Base-by-base conservation (phyloP, 2,888 invertebrate genomes). In the Stenoptilia bipunctidactyla region DNA sequence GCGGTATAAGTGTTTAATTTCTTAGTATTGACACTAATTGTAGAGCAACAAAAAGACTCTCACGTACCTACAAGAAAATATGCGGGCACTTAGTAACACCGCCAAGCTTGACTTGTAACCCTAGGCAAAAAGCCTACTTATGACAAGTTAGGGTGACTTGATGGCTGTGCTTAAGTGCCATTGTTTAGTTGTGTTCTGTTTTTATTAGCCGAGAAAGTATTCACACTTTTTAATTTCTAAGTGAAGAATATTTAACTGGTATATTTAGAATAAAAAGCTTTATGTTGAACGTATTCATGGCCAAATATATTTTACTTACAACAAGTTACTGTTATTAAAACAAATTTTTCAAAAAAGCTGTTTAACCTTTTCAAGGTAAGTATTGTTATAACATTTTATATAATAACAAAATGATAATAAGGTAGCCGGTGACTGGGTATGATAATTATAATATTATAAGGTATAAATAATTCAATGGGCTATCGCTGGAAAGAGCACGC, bases 401-500 rank as follows among this genome's bases (percentile, higher is more conserved):
- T 75, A 70, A 76, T 77, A 79, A 76, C 74, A 67, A 66, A 76
- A 79, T 73, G 69, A 76, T 77, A 79, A 80, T 80, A 69, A 80
- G 75, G 61, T 64, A 61, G 67, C n/a, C 58, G 57, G 59, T 56
- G 61, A 58, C 59, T 62, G 61, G 71, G 72, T 73, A 74, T 75
- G 69, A 76, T 80, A 79, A 80, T 80, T 76, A 76, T 69, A 76
- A 77, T 79, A 76, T 77, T 76, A n/a, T n/a, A 77, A 77, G 66
- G 67, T 72, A 80, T 82, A 82, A 82, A 83, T 83, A 80, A 83
- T 83, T 79, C 80, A 80, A 75, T 71, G 73, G 63, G 58, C 68
- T 73, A 79, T 20, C 73, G 71, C 61, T 66, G 64, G 54, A 69
- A 61, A 62, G 65, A 61, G 72, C 82, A 82, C 82, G 82, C 82